Conservation (phyloP, 2,797 vertebrate genomes). For the Mormyrus proboscirostris region DNA sequence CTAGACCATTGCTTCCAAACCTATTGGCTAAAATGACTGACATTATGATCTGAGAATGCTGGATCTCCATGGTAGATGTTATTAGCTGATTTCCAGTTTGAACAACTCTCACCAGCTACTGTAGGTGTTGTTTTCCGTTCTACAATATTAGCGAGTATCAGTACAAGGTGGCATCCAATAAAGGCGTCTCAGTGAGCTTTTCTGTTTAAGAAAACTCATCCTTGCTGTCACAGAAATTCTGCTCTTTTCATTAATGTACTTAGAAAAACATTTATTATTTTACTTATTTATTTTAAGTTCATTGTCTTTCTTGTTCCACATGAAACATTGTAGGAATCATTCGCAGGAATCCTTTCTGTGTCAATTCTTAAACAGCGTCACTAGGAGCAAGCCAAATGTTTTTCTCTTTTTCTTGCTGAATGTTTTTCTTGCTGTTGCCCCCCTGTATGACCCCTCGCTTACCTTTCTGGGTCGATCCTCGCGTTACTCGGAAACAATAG, state of each 20-base stretch:
- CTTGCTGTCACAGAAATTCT: neutral
- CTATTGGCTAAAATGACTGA: neutral
- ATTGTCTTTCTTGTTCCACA: neutral
- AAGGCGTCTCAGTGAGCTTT: neutral
- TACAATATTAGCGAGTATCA: neutral
- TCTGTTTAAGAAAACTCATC: neutral
- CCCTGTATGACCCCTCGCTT: slow-evolving; percentile 1
- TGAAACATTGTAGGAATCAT: neutral
- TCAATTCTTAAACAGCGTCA: neutral
- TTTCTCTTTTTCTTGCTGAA: neutral
- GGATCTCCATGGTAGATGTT: neutral
- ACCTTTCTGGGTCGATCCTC: slow-evolving; percentile 12
- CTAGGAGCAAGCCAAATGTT: neutral
- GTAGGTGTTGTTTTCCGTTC: neutral
- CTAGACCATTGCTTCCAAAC: neutral
- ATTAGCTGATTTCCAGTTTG: neutral
- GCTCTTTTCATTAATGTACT: neutral
- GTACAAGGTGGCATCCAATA: neutral
- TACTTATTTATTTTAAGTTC: neutral
- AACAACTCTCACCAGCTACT: neutral
- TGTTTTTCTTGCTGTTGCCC: neutral
- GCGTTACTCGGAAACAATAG: slow-evolving; percentile 11
- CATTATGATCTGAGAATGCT: neutral
- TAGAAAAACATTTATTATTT: neutral
- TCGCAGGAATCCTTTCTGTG: neutral